phyloP scores from a whole-genome alignment of 1,140 invertebrate genomes.

The Spodoptera litura region DNA sequence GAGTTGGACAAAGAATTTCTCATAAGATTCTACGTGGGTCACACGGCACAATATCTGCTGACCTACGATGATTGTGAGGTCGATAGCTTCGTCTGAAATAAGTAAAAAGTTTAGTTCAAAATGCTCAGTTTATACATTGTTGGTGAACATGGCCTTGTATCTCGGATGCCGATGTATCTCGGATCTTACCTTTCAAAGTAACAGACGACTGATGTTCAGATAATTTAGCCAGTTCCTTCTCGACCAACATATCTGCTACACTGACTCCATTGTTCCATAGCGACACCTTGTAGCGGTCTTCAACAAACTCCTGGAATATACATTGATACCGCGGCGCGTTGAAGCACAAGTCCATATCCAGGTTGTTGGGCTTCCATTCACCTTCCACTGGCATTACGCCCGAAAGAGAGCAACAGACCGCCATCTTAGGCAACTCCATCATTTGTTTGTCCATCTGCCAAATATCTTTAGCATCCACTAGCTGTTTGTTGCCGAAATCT shows the following conservation, averaged over 20 bases:
- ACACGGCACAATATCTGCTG: conserved; percentile 76
- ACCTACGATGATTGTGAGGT: conserved; percentile 76
- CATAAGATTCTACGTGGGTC: conserved; percentile 74
- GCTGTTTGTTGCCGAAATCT: conserved; percentile 91
- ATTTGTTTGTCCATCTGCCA: conserved; percentile 89
- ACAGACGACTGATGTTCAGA: conserved; percentile 76
- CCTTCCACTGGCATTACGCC: conserved; percentile 86
- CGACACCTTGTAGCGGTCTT: conserved; percentile 85
- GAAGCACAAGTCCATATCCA: conserved; percentile 87
- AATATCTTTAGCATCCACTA: conserved; percentile 87
- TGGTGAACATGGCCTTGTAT: no score
- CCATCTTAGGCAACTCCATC: conserved; percentile 89
- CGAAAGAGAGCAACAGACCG: conserved; percentile 88
- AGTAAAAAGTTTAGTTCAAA: not conserved
- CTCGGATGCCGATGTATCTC: no score
- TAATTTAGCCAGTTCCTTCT: conserved; percentile 72
- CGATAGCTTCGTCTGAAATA: conserved; percentile 77
- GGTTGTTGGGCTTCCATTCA: conserved; percentile 85
- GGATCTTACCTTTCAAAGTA: conserved; percentile 73
- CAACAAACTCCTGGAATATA: conserved; percentile 81
- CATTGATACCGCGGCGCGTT: conserved; percentile 87
- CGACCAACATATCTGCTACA: conserved; percentile 75
- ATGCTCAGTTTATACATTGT: not conserved
- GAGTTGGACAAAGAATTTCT: conserved; percentile 77
- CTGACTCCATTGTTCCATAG: conserved; percentile 81